Percentiles rank a stretch among this genome's conserved stretches.
Evolutionary conservation across 2,797 vertebrate genomes (phyloP).

Genomic region (Atherinosoma microstoma): DNA sequence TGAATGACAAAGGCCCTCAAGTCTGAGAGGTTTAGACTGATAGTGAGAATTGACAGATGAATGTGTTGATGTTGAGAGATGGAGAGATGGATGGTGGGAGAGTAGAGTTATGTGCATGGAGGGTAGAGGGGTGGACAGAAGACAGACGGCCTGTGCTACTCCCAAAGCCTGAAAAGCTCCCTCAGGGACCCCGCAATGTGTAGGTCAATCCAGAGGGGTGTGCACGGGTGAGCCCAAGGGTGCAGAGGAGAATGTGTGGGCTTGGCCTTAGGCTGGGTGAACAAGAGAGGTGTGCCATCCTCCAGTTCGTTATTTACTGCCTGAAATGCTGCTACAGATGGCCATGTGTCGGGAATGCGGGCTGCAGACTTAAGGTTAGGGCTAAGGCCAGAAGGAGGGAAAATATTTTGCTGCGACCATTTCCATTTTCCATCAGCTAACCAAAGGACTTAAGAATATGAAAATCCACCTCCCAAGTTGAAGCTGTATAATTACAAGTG

Average conservation of each 20-base stretch:
- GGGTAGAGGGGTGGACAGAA: conserved; percentile 46
- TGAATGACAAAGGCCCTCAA: conserved; percentile 50
- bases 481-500: background rate
- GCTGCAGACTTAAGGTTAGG: conserved; percentile 40
- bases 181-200: conserved; percentile 59
- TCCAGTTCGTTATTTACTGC: conserved; percentile 74
- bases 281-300: conserved; percentile 50
- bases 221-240: conserved; percentile 54
- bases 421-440: conserved; percentile 9
- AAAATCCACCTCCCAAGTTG: background rate
- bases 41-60: conserved; percentile 46
- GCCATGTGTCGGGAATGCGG: conserved; percentile 70
- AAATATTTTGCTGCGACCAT: conserved; percentile 29
- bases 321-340: conserved; percentile 77
- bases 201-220: conserved; percentile 59
- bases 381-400: conserved; percentile 21
- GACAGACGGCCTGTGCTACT: conserved; percentile 66
- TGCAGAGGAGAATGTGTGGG: conserved; percentile 62
- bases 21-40: conserved; percentile 31
- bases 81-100: conserved; percentile 49
- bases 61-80: conserved; percentile 55
- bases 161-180: conserved; percentile 48
- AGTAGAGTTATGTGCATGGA: conserved; percentile 33
- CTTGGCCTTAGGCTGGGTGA: conserved; percentile 57
- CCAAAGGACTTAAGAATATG: conserved; percentile 10